Evolutionary conservation across 2,888 invertebrate genomes (phyloP).

Genomic region (Aspidapion aeneum): DNA sequence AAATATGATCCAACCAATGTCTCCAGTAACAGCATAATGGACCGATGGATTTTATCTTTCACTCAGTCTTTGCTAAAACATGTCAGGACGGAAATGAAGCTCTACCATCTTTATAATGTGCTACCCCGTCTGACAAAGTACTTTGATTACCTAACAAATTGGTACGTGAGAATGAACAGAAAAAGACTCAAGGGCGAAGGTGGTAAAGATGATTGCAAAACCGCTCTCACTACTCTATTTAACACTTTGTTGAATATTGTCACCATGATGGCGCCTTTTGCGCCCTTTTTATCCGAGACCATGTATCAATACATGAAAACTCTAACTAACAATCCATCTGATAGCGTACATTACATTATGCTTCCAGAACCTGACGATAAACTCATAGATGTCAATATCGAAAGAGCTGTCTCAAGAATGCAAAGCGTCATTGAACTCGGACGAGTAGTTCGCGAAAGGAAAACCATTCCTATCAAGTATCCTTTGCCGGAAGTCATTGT

Average conservation of each 20-base stretch:
- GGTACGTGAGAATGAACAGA: slow-evolving; percentile 98
- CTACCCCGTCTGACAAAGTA: slow-evolving; percentile 92
- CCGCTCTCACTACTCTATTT: slow-evolving; percentile 84
- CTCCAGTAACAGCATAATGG: slow-evolving; percentile 76
- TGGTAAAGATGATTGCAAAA: slow-evolving; percentile 74
- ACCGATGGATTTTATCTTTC: slow-evolving; percentile 95
- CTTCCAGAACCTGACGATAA: slow-evolving; percentile 69
- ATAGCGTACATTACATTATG: slow-evolving; percentile 91
- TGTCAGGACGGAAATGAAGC: slow-evolving; percentile 89
- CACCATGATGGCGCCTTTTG: slow-evolving; percentile 95
- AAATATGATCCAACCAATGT: slow-evolving; percentile 42
- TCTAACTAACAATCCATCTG: slow-evolving; percentile 56
- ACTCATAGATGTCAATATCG: slow-evolving; percentile 81
- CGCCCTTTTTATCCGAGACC: slow-evolving; percentile 92
- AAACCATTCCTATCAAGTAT: slow-evolving; percentile 93
- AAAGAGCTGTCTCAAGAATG: slow-evolving; percentile 88
- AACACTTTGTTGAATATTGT: slow-evolving; percentile 85
- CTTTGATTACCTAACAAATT: slow-evolving; percentile 96
- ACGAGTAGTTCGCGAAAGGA: slow-evolving; percentile 86
- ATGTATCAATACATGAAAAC: slow-evolving; percentile 88
- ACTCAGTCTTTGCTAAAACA: slow-evolving; percentile 89
- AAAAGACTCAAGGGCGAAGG: slow-evolving; percentile 90
- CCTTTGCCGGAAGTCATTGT: slow-evolving; percentile 95
- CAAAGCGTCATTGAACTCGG: slow-evolving; percentile 94
- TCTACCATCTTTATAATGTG: slow-evolving; percentile 93